Conservation (phyloP, 2,797 vertebrate species). For the Eptatretus atami region DNA sequence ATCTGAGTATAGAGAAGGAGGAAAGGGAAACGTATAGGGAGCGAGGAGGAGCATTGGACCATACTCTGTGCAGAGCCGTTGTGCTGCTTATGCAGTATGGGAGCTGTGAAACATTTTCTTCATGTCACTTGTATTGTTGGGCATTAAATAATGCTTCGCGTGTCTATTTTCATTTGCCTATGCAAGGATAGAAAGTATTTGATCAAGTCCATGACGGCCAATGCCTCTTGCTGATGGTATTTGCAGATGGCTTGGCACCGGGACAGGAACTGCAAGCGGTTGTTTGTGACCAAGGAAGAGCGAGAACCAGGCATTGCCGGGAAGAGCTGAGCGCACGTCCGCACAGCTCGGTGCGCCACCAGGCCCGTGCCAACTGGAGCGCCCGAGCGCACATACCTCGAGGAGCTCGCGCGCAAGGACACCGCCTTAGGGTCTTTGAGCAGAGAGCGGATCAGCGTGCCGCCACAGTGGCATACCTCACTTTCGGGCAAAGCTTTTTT, state of each 20-base stretch:
- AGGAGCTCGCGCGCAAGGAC: constrained; percentile 93
- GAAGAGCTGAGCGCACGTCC: constrained; percentile 61
- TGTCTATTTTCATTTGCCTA: background rate
- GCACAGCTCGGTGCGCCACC: constrained; percentile 63
- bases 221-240: background rate
- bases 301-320: constrained; percentile 48
- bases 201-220: too few relatives aligned
- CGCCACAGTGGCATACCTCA: constrained; percentile 68
- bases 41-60: too few relatives aligned
- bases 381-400: constrained; percentile 77
- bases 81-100: too few relatives aligned
- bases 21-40: too few relatives aligned
- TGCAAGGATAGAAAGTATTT: too few relatives aligned
- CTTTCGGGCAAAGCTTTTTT: too few relatives aligned
- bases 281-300: constrained; percentile 42
- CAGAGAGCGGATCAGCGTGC: constrained; percentile 65
- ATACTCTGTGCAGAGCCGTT: too few relatives aligned
- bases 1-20: too few relatives aligned
- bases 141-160: background rate
- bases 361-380: constrained; percentile 62
- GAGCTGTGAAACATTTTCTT: too few relatives aligned
- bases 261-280: constrained; percentile 67
- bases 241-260: background rate
- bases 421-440: constrained; percentile 58
- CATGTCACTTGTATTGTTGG: too few relatives aligned